phyloP scores from a whole-genome alignment of 2,888 invertebrate species.

The Stegana nigrithorax region DNA sequence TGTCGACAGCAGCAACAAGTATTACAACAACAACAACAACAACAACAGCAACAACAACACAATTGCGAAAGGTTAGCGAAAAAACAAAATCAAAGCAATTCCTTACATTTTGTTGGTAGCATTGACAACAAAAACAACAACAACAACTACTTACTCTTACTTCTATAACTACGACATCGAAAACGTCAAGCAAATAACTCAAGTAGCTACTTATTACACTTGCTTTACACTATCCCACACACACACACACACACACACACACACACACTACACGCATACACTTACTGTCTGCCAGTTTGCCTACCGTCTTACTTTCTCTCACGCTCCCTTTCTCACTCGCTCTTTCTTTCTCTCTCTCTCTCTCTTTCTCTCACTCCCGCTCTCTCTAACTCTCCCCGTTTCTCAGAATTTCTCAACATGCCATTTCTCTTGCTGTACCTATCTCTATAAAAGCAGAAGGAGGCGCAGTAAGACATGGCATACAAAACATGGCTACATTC shows the following conservation, averaged over 20 bases:
- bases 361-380: neutral
- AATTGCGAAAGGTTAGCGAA: slow-evolving; percentile 4
- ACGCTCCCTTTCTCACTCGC: slow-evolving; percentile 24
- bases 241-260: no score
- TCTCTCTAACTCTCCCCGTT: neutral
- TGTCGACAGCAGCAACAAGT: neutral
- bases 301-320: no score
- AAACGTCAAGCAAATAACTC: neutral
- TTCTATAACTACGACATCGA: neutral
- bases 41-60: slow-evolving; percentile 11
- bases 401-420: neutral
- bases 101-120: neutral
- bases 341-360: slow-evolving; percentile 14
- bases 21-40: slow-evolving; percentile 19
- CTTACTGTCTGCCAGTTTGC: no score
- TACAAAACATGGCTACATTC: no score
- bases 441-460: no score
- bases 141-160: neutral
- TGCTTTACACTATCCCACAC: no score
- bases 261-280: no score
- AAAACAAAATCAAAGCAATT: neutral
- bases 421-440: no score
- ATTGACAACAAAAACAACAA: neutral
- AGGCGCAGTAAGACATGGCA: no score
- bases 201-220: neutral